Percentiles rank a stretch among this genome's conserved stretches.
These are phyloP conservation scores for Pontoporia blainvillei DNA, from an alignment of 2,113 vertebrate species.

Conservation along the genomic window DNA sequence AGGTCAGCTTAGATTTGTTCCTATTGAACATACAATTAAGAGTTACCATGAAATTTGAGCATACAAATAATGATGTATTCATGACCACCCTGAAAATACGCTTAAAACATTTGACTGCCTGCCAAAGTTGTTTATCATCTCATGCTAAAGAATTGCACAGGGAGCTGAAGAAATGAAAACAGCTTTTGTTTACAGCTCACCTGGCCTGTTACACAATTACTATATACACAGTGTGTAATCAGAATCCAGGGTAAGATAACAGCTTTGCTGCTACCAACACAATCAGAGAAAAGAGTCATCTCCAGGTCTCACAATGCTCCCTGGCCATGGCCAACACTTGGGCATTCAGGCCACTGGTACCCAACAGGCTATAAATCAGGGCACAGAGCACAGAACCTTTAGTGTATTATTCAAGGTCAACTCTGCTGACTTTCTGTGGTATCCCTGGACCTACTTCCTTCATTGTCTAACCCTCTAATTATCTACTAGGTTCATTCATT, in stretches of 20 bases:
- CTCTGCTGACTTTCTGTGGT: background rate
- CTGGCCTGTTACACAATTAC: slow-evolving; percentile 17
- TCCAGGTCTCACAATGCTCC: background rate
- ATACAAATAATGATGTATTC: slow-evolving; percentile 20
- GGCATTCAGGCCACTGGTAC: background rate
- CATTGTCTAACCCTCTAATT: background rate
- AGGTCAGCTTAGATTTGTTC: slow-evolving; percentile 34
- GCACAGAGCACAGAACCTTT: background rate
- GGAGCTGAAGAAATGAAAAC: slow-evolving; percentile 13
- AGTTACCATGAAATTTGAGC: background rate
- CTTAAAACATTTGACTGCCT: background rate
- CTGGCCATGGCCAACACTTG: background rate
- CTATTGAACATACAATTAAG: slow-evolving; percentile 29
- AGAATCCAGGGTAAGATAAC: slow-evolving; percentile 3
- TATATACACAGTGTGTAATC: background rate
- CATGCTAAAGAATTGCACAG: background rate
- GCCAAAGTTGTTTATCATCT: slow-evolving; percentile 19
- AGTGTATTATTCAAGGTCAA: background rate
- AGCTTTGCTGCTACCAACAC: background rate
- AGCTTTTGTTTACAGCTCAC: slow-evolving; percentile 30
- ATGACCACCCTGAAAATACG: background rate
- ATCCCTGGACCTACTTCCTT: background rate
- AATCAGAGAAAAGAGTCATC: slow-evolving; percentile 3
- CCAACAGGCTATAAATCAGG: background rate
- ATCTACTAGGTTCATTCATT: background rate